phyloP scores from a whole-genome alignment of 2,888 invertebrate species.

The Isoperla grammatica region DNA sequence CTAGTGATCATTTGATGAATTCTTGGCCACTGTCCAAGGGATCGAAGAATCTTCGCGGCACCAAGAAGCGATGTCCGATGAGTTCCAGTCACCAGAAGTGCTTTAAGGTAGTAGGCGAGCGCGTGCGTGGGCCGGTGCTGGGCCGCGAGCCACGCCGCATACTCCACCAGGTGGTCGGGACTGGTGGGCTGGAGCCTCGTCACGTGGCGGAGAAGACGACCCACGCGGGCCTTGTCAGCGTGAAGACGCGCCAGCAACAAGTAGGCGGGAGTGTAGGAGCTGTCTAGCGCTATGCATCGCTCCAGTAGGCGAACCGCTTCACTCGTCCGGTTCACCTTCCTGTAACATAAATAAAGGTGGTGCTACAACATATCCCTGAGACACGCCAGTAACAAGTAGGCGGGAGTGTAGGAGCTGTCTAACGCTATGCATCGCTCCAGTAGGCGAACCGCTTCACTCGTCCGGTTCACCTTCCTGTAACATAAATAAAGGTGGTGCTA shows the following conservation, averaged over 20 bases:
- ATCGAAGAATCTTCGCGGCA: conserved; percentile 55
- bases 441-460: conserved; percentile 60
- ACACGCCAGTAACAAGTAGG: conserved; percentile 44
- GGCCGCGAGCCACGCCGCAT: conserved; percentile 64
- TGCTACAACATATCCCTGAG: not conserved
- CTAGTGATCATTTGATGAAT: conserved; percentile 61
- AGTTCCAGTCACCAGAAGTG: conserved; percentile 49
- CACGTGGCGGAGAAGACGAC: conserved; percentile 54
- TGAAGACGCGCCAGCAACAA: conserved; percentile 58
- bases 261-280: conserved; percentile 63
- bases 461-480: conserved; percentile 59
- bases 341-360: conserved; percentile 38
- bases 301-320: conserved; percentile 64
- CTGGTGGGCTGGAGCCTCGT: conserved; percentile 60
- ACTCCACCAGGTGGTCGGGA: conserved; percentile 64
- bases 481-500: not conserved
- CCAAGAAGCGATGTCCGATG: conserved; percentile 55
- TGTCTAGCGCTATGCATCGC: conserved; percentile 60
- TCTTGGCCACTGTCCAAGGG: conserved; percentile 58
- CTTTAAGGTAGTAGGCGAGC: conserved; percentile 51
- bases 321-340: conserved; percentile 59
- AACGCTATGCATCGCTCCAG: conserved; percentile 60
- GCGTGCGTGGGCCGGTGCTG: conserved; percentile 50
- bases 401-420: conserved; percentile 63
- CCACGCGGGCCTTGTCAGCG: conserved; percentile 36